Base-by-base conservation (phyloP, 1,140 invertebrate genomes). In the Polypedilum pembai region DNA sequence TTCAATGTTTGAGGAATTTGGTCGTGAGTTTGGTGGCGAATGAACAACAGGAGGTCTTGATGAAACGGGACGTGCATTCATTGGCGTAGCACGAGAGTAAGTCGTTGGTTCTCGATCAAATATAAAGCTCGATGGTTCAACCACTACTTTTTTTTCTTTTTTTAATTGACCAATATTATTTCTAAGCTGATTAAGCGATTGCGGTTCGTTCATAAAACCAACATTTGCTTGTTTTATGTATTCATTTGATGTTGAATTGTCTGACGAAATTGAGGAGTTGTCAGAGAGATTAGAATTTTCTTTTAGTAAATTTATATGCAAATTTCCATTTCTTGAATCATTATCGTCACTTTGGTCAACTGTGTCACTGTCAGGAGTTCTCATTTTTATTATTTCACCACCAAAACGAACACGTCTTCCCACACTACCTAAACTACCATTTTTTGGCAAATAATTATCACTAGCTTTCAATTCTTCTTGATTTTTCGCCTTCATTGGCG, bases 291-390 rank as follows among this genome's bases (percentile, higher is more conserved):
- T 40, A 18, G 75, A 56, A 74, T 21, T 65, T 66, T 21, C 56
- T 74, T 21, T 74, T 40, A 21, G 20, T 10, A 69, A 69, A 18
- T n/a, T 18, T 21, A 21, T 18, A 18, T 56, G 10, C 7, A 56
- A 56, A 74, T 40, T 65, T 56, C 15, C 10, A 74, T 74, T 24
- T 12, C 18, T 69, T 69, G 77, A 77, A 74, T 86, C 85, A 63
- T 82, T 83, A 76, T 87, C 45, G 15, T 56, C 85, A 77, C 84
- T 85, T 15, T 83, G 80, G 17, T 84, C 78, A 73, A 85, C 78
- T 77, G 84, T 87, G 77, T 93, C 91, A 78, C 91, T 92, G 76
- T 94, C 92, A 0, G 92, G 92, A 12, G 92, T 94, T 73, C 91
- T 84, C 78, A 94, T 85, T 83, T 93, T 93, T 0, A 93, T 88